Percentiles rank a stretch among this genome's conserved stretches.
Evolutionary conservation across 2,888 invertebrate genomes (phyloP).

Genomic region (Drosophila rubida): DNA sequence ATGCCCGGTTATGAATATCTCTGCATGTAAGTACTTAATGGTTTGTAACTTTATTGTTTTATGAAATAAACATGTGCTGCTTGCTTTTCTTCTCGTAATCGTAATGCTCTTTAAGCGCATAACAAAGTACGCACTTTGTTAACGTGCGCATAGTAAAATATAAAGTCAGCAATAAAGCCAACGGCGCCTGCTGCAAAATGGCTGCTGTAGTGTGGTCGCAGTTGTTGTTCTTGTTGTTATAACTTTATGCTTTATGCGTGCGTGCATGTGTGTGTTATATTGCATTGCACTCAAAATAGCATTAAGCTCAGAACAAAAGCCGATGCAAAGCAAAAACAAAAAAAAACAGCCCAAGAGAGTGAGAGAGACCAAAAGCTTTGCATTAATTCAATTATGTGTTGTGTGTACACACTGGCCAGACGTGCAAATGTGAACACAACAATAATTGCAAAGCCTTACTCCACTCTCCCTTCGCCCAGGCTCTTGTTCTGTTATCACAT

Average conservation of each 20-base stretch:
- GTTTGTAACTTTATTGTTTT: slow-evolving; percentile 20
- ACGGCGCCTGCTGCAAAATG: slow-evolving; percentile 52
- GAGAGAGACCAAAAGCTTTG: slow-evolving; percentile 43
- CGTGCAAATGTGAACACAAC: slow-evolving; percentile 37
- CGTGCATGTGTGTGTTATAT: slow-evolving; percentile 33
- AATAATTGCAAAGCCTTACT: slow-evolving; percentile 20
- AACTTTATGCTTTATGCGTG: slow-evolving; percentile 30
- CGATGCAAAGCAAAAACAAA: slow-evolving; percentile 24
- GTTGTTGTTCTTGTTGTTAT: slow-evolving; percentile 24
- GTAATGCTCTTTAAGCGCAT: slow-evolving; percentile 37
- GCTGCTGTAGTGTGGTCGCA: slow-evolving; percentile 14
- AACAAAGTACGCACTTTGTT: slow-evolving; percentile 69
- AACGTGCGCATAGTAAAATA: slow-evolving; percentile 54
- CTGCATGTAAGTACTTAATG: slow-evolving; percentile 4
- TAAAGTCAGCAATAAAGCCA: slow-evolving; percentile 60
- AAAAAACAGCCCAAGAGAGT: slow-evolving; percentile 19
- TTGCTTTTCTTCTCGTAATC: slow-evolving; percentile 12
- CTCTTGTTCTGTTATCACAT: slow-evolving; percentile 26
- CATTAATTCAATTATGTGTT: slow-evolving; percentile 65
- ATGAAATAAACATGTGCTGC: slow-evolving; percentile 20
- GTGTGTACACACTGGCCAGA: slow-evolving; percentile 62
- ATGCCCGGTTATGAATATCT: neutral
- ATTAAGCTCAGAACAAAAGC: slow-evolving; percentile 56
- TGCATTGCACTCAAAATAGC: slow-evolving; percentile 62
- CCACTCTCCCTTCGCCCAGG: slow-evolving; percentile 18